Conservation (phyloP, 2,113 vertebrate species). For the Mastomys coucha region DNA sequence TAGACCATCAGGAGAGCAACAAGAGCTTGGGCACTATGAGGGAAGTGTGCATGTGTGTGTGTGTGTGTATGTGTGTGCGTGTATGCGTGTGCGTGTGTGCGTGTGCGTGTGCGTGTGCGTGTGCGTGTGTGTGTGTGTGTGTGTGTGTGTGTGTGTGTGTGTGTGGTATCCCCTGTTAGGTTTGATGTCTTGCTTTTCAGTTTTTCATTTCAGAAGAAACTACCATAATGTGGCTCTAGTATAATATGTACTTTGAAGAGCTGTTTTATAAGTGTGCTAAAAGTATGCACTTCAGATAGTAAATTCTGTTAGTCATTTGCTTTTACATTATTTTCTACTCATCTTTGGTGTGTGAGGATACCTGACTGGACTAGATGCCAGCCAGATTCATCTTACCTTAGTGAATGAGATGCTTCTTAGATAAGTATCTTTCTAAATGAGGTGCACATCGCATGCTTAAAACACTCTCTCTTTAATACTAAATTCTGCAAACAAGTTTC, state of each 20-base stretch:
- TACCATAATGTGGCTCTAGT: constrained; percentile 22
- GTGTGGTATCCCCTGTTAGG: not conserved
- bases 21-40: constrained; percentile 17
- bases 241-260: constrained; percentile 58
- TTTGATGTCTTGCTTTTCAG: constrained; percentile 16
- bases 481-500: constrained; percentile 51
- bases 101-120: too few species aligned
- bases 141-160: too few species aligned
- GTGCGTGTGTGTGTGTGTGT: too few species aligned
- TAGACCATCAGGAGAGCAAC: constrained; percentile 27
- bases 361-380: constrained; percentile 45
- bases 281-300: constrained; percentile 55
- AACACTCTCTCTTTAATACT: constrained; percentile 49
- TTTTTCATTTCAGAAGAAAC: constrained; percentile 64
- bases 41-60: not conserved
- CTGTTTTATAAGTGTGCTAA: constrained; percentile 48
- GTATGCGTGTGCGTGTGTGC: too few species aligned
- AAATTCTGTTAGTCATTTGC: constrained; percentile 60
- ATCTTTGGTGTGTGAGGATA: constrained; percentile 38
- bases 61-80: too few species aligned
- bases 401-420: constrained; percentile 29
- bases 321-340: constrained; percentile 68
- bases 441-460: not conserved
- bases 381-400: constrained; percentile 65
- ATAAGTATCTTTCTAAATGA: constrained; percentile 50